Evolutionary conservation across 1,140 invertebrate genomes (phyloP), one percentile per base, ranked within the genome.

Genomic region (Lucilia sericata): DNA sequence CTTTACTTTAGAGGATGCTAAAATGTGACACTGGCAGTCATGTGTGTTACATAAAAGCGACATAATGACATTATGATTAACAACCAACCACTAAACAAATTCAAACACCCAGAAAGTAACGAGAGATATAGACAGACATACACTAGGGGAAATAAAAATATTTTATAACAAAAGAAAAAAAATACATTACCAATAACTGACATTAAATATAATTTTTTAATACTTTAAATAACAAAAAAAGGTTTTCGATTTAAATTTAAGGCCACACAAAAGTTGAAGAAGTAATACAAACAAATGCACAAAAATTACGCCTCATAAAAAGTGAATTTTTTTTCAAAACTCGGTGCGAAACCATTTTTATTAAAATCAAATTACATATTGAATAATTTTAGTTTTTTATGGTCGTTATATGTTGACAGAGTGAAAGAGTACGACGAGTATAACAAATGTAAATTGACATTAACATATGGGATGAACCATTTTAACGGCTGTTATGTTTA

Each of bases 21-120:
- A n/a, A 60, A 60, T 60, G n/a, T 70, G 65, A 70, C 65, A 70
- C 65, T 70, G 21, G 65, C n/a, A 70, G n/a, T 70, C n/a, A 25
- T 70, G 65, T 70, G 65, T 70, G 7, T 21, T 70, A 21, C 19
- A 70, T 70, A 25, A 70, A 70, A 70, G 55, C 65, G 65, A 70
- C 65, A 21, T 70, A 70, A 70, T 70, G 65, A 70, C 65, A 70
- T 70, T 70, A 70, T 70, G 65, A 70, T 70, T 70, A 70, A 70
- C 65, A 70, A 25, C 12, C 65, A 17, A 60, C 65, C 65, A 70
- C n/a, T 21, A 70, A 70, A 19, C 10, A 21, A 19, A 70, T 19
- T 70, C n/a, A 19, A 12, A 70, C 17, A 70, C 65, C 65, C 65
- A 70, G 17, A 21, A 70, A 60, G 55, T n/a, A 60, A 60, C 55